Base-by-base conservation (phyloP, 2,797 vertebrate species). In the Cottoperca gobio region DNA sequence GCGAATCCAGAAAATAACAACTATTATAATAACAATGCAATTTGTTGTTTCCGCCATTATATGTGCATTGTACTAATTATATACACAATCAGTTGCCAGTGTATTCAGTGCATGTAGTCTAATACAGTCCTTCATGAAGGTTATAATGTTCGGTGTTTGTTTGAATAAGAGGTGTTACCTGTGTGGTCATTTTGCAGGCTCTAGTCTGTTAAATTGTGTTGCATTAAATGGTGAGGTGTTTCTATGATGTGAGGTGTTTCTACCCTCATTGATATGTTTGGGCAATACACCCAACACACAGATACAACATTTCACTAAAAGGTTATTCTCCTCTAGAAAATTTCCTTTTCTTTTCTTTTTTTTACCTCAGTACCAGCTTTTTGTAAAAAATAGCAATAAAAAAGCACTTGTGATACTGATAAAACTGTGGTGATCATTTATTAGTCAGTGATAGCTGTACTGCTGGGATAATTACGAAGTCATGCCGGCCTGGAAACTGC, bases 381-480 rank as follows among this genome's bases (percentile, higher is more conserved):
- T 58, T n/a, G 12, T 43, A 33, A 42, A 60, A n/a, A n/a, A n/a
- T n/a, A n/a, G n/a, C n/a, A n/a, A n/a, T n/a, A n/a, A n/a, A n/a
- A n/a, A n/a, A n/a, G n/a, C 19, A 16, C 16, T 50, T 28, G 23
- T 40, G 17, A 42, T 65, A n/a, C 9, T 43, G 39, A 52, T 59
- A 43, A 52, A 59, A 24, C 21, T 33, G 8, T 24, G 23, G 9
- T 24, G n/a, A 48, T 69, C 6, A 60, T 48, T 68, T 65, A n/a
- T n/a, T n/a, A n/a, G n/a, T n/a, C 33, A 49, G n/a, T 67, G 35
- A 39, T 46, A 16, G 65, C 21, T 37, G 19, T 24, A 19, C n/a
- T 21, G 12, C 48, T 66, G 24, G 31, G 14, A 42, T 75, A 50
- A 58, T 66, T 69, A 54, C 35, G 67, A 33, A 31, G 23, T 23